phyloP scores from a whole-genome alignment of 2,113 vertebrate genomes.

The Eudyptes chrysolophus region DNA sequence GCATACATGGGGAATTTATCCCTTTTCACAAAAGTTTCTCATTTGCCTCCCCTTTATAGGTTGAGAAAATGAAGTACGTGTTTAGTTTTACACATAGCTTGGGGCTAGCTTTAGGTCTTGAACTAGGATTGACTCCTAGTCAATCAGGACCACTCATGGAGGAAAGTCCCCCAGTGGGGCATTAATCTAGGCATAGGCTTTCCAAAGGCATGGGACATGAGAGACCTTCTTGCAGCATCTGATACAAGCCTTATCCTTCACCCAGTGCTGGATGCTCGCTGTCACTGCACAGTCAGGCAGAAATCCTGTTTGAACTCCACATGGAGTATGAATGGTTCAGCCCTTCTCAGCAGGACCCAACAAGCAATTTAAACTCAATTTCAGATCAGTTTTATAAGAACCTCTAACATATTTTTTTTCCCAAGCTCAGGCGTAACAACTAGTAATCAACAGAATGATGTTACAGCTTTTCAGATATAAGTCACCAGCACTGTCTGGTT shows the following conservation, averaged over 20 bases:
- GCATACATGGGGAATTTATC: background rate
- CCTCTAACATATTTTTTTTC: background rate
- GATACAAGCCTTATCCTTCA: background rate
- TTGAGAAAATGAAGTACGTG: background rate
- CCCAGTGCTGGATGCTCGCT: rapidly evolving
- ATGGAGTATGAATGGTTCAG: background rate
- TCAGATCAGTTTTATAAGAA: background rate
- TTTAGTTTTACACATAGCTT: background rate
- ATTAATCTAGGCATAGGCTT: background rate
- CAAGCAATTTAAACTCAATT: background rate
- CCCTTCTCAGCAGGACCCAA: background rate
- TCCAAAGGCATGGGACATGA: background rate
- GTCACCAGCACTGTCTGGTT: background rate
- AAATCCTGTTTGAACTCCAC: background rate
- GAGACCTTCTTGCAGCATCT: background rate
- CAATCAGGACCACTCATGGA: background rate
- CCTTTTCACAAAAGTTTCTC: background rate
- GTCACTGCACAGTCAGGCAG: background rate
- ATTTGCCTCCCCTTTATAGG: background rate
- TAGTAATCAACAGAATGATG: background rate
- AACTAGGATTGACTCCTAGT: background rate
- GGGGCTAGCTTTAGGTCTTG: background rate
- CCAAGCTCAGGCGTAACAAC: background rate
- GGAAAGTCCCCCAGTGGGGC: background rate
- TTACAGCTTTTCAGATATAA: background rate